Percentiles rank a stretch among this genome's conserved stretches.
Conservation (phyloP, 2,888 invertebrate genomes). For the Cheilosia variabilis region DNA sequence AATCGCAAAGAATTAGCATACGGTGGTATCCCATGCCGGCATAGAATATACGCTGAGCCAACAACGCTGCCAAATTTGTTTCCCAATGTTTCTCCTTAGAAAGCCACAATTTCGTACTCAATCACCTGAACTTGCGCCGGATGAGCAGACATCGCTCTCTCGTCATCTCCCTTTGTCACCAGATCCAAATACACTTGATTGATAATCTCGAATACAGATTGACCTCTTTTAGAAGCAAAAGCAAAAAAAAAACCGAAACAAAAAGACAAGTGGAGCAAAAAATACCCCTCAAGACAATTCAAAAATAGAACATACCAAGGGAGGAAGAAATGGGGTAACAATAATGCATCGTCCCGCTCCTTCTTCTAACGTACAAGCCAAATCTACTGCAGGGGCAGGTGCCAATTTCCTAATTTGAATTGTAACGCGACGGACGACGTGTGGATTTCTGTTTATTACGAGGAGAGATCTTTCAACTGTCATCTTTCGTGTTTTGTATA, state of each 20-base stretch:
- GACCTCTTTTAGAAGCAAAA: constrained; percentile 42
- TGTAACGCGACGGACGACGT: constrained; percentile 25
- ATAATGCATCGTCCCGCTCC: constrained; percentile 9
- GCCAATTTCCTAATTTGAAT: constrained; percentile 65
- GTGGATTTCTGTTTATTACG: constrained; percentile 34
- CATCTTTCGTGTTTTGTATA: constrained; percentile 46
- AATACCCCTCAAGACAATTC: constrained; percentile 18
- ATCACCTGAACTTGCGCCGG: constrained; percentile 47
- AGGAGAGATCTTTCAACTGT: constrained; percentile 60
- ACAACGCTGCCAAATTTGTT: constrained; percentile 61
- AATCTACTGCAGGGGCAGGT: constrained; percentile 50
- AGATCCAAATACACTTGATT: constrained; percentile 48
- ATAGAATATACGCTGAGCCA: constrained; percentile 32
- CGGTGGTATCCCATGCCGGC: constrained; percentile 37
- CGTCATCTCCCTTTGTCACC: constrained; percentile 38
- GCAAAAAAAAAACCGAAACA: not conserved
- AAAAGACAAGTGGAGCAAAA: not conserved
- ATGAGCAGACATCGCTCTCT: constrained; percentile 26
- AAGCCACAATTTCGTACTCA: constrained; percentile 11
- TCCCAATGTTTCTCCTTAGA: constrained; percentile 37
- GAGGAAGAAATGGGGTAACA: constrained; percentile 34
- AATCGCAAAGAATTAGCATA: constrained; percentile 45
- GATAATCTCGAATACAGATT: constrained; percentile 54
- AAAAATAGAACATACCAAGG: constrained; percentile 50
- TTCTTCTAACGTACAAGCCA: constrained; percentile 47